phyloP scores from a whole-genome alignment of 2,113 vertebrate species.

The Ciconia maguari region DNA sequence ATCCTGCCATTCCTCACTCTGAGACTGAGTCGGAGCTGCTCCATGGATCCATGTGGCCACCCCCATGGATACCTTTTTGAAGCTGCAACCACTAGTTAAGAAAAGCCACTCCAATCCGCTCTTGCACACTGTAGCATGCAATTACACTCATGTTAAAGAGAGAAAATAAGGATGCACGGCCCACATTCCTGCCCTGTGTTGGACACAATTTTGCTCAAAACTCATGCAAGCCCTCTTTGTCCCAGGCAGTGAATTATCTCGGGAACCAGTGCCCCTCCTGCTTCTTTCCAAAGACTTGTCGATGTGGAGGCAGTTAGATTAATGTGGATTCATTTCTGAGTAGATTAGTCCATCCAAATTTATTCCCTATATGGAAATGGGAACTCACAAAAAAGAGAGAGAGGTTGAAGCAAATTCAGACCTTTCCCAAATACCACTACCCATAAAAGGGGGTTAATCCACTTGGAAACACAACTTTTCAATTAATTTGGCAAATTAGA shows the following conservation, averaged over 20 bases:
- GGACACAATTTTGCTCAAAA: neutral
- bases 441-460: neutral
- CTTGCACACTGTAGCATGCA: neutral
- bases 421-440: neutral
- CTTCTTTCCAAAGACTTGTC: neutral
- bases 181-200: neutral
- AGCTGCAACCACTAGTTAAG: neutral
- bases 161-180: neutral
- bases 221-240: neutral
- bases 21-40: neutral
- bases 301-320: neutral
- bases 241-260: neutral
- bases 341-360: neutral
- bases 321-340: neutral
- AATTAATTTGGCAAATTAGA: neutral
- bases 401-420: neutral
- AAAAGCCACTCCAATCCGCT: neutral
- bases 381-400: neutral
- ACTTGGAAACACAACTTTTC: neutral
- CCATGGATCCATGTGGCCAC: neutral
- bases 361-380: neutral
- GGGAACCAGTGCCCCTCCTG: neutral
- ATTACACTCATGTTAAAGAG: neutral
- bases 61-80: neutral
- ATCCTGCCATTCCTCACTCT: neutral